Base-by-base conservation (phyloP, 2,113 vertebrate species). In the Glaucomys volans region DNA sequence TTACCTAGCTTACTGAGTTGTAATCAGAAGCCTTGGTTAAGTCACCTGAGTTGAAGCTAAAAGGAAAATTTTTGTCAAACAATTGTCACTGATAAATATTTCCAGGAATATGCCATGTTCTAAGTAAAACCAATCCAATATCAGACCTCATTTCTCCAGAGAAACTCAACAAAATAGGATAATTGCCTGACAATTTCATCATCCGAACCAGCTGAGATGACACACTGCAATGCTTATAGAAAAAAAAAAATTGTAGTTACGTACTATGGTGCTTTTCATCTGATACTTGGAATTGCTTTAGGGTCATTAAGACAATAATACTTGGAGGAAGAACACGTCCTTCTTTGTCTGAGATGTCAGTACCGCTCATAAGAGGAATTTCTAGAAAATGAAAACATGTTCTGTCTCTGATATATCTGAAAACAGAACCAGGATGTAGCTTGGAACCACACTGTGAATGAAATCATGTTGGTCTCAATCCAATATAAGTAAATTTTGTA, bases 331-430 rank as follows among this genome's bases (percentile, higher is more conserved):
- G 50, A 83, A 24, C 24, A 67, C 22, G 42, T 47, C 6, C 37
- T 37, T 87, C 59, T 92, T 87, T 50, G n/a, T 74, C 37, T 66
- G n/a, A 92, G 80, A 42, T 28, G n/a, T 10, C 50, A 17, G 37
- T 62, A 76, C 30, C 18, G 69, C 50, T 76, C 32, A n/a, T 74
- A 90, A 81, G 7, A 81, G 28, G 37, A 80, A 14, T 64, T 95
- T 93, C 74, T 40, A 94, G 35, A 91, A 57, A 35, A 57, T 35
- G 47, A 96, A 69, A 35, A 67, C 24, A 87, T 64, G 40, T 79
- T 80, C 35, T 80, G 20, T 90, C 67, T 37, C 79, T 72, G 16
- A 44, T 37, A 17, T 22, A 28, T 82, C n/a, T 93, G n/a, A 64
- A 94, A 87, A 71, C 16, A 86, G 22, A 90, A 24, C 7, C 66